Evolutionary conservation across 2,113 vertebrate species (phyloP).

Genomic region (Pogonocichla stellata): DNA sequence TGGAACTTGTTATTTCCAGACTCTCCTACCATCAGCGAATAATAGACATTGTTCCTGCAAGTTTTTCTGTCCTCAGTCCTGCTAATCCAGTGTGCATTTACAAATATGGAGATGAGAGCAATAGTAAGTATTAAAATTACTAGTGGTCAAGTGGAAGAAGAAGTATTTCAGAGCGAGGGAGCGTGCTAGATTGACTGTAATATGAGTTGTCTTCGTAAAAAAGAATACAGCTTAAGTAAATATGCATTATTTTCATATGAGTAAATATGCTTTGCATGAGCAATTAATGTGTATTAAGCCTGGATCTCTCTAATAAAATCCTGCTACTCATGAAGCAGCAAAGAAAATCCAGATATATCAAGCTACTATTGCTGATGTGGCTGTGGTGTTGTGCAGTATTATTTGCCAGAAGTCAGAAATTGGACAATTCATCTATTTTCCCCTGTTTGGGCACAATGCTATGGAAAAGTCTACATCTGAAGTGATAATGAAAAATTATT

Average conservation of each 20-base stretch:
- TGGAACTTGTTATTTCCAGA: slow-evolving; percentile 69
- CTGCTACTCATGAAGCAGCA: not conserved
- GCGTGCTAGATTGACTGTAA: not conserved
- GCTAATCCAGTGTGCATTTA: slow-evolving; percentile 86
- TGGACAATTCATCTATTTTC: not conserved
- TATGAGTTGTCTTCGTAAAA: not conserved
- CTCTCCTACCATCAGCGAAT: slow-evolving; percentile 97
- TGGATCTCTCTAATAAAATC: not conserved
- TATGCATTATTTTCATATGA: not conserved
- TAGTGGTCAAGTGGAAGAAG: not conserved
- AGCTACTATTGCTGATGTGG: not conserved
- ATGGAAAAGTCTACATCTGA: not conserved
- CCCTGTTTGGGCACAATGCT: not conserved
- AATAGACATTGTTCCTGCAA: slow-evolving; percentile 92
- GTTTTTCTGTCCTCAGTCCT: slow-evolving; percentile 90
- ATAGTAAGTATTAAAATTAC: slow-evolving; percentile 78
- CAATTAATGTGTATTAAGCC: not conserved
- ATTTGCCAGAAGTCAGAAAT: not conserved
- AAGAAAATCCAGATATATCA: not conserved
- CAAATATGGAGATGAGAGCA: slow-evolving; percentile 90
- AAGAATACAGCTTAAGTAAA: not conserved
- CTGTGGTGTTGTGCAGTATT: not conserved
- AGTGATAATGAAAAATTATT: not conserved
- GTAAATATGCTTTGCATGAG: not conserved
- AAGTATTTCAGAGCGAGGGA: not conserved